Evolutionary conservation across 2,888 invertebrate species (phyloP), one percentile per base, ranked within the genome.

Genomic region (Diaphora mendica): DNA sequence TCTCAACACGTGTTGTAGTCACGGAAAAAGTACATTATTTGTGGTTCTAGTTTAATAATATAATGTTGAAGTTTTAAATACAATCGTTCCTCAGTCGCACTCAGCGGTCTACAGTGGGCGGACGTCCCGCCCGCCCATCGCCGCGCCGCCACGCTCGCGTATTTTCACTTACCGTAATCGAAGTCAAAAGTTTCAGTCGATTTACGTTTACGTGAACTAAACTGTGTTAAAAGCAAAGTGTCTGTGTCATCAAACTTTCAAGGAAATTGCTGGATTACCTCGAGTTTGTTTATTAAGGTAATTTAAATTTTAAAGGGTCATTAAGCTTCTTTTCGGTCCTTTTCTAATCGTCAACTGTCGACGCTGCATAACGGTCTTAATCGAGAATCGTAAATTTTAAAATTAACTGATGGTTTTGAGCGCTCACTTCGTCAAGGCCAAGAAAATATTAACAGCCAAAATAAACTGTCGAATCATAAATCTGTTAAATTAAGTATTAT

Each of bases 81-180:
- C 64, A 81, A 77, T 70, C 73, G 65, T 72, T 70, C 72, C 62
- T 62, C 89, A 90, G 92, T 92, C 84, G 87, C 81, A 79, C 81
- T 82, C 82, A 75, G 86, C 77, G 81, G 65, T 79, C 77, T 79
- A 73, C 73, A 68, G 78, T 78, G 86, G 90, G 90, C 87, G 91
- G 91, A 84, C 87, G 92, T 85, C 75, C 90, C 92, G 92, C 91
- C 91, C 93, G 92, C 92, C 91, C 88, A 75, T 68, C 77, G 77
- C 64, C 70, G 64, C 77, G 74, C 64, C 23, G 7, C 3, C 69
- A 74, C 76, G 73, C 74, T 82, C 81, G 82, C 85, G 86, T 82
- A 85, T 35, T 64, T 76, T 67, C 77, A 79, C 72, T 78, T 17
- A 81, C 66, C 33, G 74, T 72, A 70, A 70, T 44, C 67, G 68